phyloP scores from a whole-genome alignment of 2,113 vertebrate genomes.

The Crotalus viridis region DNA sequence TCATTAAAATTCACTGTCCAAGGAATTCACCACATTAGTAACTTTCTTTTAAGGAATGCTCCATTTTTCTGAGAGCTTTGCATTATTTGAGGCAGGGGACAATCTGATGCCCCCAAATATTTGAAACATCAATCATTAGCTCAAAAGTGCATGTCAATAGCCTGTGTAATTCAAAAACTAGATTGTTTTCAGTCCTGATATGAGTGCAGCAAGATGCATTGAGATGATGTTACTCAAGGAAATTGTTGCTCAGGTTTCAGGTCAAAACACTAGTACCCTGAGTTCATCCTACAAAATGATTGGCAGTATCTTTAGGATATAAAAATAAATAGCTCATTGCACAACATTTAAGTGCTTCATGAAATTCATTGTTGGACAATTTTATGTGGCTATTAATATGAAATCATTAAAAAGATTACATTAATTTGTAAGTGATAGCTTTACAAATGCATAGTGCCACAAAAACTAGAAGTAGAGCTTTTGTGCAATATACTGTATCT shows the following conservation, averaged over 20 bases:
- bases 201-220: not conserved
- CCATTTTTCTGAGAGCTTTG: not conserved
- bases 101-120: not conserved
- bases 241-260: not conserved
- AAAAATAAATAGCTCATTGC: not conserved
- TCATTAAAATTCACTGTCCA: constrained; percentile 36
- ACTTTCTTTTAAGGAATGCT: not conserved
- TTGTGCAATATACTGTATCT: not conserved
- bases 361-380: not conserved
- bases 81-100: not conserved
- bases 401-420: not conserved
- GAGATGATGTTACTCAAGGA: not conserved
- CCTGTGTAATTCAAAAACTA: not conserved
- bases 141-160: not conserved
- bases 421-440: not conserved
- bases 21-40: not conserved
- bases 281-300: not conserved
- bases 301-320: not conserved
- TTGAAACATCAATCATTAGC: not conserved
- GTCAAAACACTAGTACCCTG: not conserved
- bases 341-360: not conserved
- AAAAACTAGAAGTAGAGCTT: not conserved
- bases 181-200: not conserved
- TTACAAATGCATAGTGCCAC: not conserved
- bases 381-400: constrained; percentile 6